Percentiles rank a stretch among this genome's conserved stretches.
Evolutionary conservation across 2,797 vertebrate species (phyloP).

Genomic region (Poecilia gillii): DNA sequence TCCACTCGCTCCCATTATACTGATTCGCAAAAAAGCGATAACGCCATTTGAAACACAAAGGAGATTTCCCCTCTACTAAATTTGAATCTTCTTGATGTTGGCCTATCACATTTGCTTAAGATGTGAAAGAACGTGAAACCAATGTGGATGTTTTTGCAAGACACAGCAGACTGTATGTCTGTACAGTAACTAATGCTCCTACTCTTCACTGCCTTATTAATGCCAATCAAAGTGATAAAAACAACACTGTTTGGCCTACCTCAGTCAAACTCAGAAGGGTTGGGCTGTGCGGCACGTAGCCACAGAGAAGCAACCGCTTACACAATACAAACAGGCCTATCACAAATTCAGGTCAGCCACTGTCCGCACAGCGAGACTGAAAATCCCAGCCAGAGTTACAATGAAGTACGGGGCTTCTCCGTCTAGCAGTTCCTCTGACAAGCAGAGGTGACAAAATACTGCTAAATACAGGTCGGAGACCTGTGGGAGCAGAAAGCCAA

Average conservation of each 20-base stretch:
- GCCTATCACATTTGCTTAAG: not conserved
- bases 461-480: not conserved
- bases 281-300: conserved; percentile 11
- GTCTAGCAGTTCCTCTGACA: not conserved
- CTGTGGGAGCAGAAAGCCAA: not conserved
- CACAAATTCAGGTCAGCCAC: conserved; percentile 57
- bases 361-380: conserved; percentile 8
- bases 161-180: not conserved
- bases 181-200: not conserved
- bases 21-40: not conserved
- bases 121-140: not conserved
- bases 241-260: conserved; percentile 20
- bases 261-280: conserved; percentile 28
- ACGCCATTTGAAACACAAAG: conserved; percentile 2
- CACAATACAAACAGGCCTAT: conserved; percentile 33
- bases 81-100: not conserved
- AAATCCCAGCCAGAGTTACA: not conserved
- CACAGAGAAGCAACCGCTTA: conserved; percentile 24
- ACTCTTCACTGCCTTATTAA: conserved; percentile 2
- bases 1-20: conserved; percentile 9
- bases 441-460: not conserved
- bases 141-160: not conserved
- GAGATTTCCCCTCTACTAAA: not conserved
- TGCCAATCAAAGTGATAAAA: conserved; percentile 7
- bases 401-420: not conserved